phyloP scores from a whole-genome alignment of 2,113 vertebrate genomes.

The Rhineura floridana region DNA sequence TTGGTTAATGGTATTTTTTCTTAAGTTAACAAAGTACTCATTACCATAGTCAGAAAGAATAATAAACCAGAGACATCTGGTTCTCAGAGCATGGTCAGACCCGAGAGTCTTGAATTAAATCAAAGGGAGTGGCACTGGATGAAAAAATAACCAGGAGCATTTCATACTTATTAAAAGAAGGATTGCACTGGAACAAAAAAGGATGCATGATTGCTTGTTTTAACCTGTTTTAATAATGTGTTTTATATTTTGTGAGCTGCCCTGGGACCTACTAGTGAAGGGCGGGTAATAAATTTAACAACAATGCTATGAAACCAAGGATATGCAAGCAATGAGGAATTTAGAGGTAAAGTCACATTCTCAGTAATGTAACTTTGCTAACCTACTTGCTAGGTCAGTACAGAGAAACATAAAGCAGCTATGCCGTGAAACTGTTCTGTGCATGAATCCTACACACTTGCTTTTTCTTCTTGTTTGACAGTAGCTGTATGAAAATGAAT shows the following conservation, averaged over 20 bases:
- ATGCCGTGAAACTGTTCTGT: background rate
- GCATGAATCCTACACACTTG: background rate
- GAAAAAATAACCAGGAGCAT: conserved; percentile 56
- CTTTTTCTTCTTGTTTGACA: conserved; percentile 5
- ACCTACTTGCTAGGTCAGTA: background rate
- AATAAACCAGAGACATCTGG: conserved; percentile 54
- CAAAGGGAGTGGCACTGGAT: conserved; percentile 56
- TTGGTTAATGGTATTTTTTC: conserved; percentile 12
- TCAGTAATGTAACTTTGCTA: too few relatives aligned
- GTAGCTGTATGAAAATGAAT: background rate
- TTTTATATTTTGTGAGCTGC: too few relatives aligned
- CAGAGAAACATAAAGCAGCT: background rate
- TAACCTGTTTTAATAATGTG: too few relatives aligned
- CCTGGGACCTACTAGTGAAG: too few relatives aligned
- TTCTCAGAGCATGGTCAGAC: conserved; percentile 39
- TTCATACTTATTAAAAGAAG: background rate
- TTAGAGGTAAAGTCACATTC: too few relatives aligned
- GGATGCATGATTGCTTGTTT: background rate
- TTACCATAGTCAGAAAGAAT: conserved; percentile 31
- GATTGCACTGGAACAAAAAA: background rate
- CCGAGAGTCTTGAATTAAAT: conserved; percentile 55
- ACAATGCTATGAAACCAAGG: too few relatives aligned
- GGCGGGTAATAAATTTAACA: too few relatives aligned
- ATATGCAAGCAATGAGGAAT: background rate
- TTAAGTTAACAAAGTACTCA: too few relatives aligned